Conservation (phyloP, 2,888 invertebrate genomes). For the Pristionchus fissidentatus region DNA sequence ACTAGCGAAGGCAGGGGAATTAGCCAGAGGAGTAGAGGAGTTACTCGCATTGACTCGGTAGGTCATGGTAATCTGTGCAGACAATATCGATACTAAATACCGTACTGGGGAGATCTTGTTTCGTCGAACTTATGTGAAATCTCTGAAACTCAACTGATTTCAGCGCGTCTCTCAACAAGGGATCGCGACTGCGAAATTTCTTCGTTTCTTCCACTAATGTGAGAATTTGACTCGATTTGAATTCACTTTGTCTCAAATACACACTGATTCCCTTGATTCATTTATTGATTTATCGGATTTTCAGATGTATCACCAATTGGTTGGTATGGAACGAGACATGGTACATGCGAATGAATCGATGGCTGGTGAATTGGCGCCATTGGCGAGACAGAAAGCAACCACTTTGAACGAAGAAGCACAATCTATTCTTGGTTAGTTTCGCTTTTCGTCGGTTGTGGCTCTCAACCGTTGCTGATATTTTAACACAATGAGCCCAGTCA, state of each 20-base stretch:
- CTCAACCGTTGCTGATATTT: slow-evolving; percentile 15
- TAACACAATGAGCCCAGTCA: too few species aligned
- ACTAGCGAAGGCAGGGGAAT: slow-evolving; percentile 28
- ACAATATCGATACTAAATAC: too few species aligned
- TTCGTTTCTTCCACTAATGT: slow-evolving; percentile 38
- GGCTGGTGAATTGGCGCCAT: slow-evolving; percentile 71
- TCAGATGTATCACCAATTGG: slow-evolving; percentile 68
- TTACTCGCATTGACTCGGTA: slow-evolving; percentile 16
- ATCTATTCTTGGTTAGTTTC: slow-evolving; percentile 57
- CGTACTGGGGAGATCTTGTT: too few species aligned
- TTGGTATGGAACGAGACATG: slow-evolving; percentile 70
- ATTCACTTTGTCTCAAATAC: neutral
- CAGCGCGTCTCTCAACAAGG: slow-evolving; percentile 33
- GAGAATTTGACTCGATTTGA: neutral
- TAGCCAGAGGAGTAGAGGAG: slow-evolving; percentile 39
- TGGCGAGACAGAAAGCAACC: slow-evolving; percentile 71
- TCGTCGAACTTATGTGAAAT: neutral
- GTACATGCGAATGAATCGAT: slow-evolving; percentile 69
- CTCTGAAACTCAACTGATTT: neutral
- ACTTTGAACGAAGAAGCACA: slow-evolving; percentile 68
- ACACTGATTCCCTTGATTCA: neutral
- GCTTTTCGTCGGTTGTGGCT: neutral
- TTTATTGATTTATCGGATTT: slow-evolving; percentile 34
- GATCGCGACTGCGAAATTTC: slow-evolving; percentile 36
- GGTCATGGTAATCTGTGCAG: neutral